Base-by-base conservation (phyloP, 2,888 invertebrate genomes). In the Platerodrilus igneus region DNA sequence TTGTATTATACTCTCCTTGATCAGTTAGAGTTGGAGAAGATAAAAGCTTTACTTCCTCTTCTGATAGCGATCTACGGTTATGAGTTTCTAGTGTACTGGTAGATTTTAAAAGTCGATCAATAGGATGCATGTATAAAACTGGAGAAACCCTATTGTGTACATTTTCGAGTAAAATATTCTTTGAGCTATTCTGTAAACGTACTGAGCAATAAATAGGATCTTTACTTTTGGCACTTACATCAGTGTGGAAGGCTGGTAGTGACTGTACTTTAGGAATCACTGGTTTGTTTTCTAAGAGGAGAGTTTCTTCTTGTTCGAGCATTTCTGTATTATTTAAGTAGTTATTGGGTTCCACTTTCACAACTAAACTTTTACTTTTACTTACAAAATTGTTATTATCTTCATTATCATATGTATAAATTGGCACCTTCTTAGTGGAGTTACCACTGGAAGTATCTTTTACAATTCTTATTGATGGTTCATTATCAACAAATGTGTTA, bases 101-200 rank as follows among this genome's bases (percentile, higher is more conserved):
- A n/a, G n/a, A n/a, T n/a, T n/a, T n/a, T n/a, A n/a, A n/a, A n/a
- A n/a, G n/a, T n/a, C n/a, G n/a, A 16, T 53, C 46, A 8, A 37
- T 42, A 23, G 53, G 77, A 6, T 78, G 70, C 43, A 81, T 81
- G 54, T 86, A 87, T 22, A 87, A 68, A 18, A 87, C 78, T 0
- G 86, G 86, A 8, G 83, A 78, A 16, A 82, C 76, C 48, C 76
- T 76, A 26, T 81, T 79, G 52, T 83, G 83, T 18, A 83, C 81
- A 55, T 86, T 87, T 63, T 87, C 87, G 14, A 88, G 69, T 3
- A 88, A 68, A 55, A 88, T 85, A 62, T 87, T 88, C 59, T 83
- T 86, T 7, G 85, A 83, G 4, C 85, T 86, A 4, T 81, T 81
- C 56, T 86, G 86, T 55, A 86, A 75, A 20, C 85, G 74, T 58